Base-by-base conservation (phyloP, 2,113 vertebrate genomes). In the Melanotaenia duboulayi region DNA sequence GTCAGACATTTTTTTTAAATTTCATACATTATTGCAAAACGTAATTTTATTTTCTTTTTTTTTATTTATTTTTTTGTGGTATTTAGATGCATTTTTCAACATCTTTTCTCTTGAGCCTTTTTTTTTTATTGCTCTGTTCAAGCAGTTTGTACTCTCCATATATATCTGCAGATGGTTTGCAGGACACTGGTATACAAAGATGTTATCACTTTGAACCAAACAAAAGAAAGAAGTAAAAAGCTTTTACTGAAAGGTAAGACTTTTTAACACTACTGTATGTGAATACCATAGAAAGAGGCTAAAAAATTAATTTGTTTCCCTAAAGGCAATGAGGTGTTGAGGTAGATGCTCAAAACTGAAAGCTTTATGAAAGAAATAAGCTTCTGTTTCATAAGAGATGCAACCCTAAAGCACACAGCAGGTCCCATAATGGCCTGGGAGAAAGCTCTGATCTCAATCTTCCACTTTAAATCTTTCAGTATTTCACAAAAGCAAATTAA, bases 401-500 rank as follows among this genome's bases (percentile, higher is more conserved):
- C n/a, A n/a, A 60, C 20, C 71, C 65, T 55, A 51, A 37, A 77
- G 79, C 76, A 57, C 49, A 67, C 74, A 73, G 59, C 69, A n/a
- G 57, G 72, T 46, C 61, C 76, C 50, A 71, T 88, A 87, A 92
- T 81, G 80, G 66, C 84, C 74, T 58, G 40, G 70, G 65, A 76
- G 67, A 80, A 84, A 61, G 12, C 65, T 78, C 74, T 73, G 64
- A 88, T 87, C 62, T 74, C 24, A 73, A 64, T 82, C 62, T 78
- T 28, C n/a, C 23, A 57, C 69, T 66, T 50, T 76, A 13, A 49
- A 13, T 59, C 66, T 82, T 77, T 69, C 63, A 35, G 32, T 35
- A 8, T 78, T 16, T 32, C 54, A 44, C 28, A 10, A 44, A 70
- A 50, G 11, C 32, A 32, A 64, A 71, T 56, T 25, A 39, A 49